Base-by-base conservation (phyloP, 1,140 invertebrate species). In the Tetramorium simillimum region DNA sequence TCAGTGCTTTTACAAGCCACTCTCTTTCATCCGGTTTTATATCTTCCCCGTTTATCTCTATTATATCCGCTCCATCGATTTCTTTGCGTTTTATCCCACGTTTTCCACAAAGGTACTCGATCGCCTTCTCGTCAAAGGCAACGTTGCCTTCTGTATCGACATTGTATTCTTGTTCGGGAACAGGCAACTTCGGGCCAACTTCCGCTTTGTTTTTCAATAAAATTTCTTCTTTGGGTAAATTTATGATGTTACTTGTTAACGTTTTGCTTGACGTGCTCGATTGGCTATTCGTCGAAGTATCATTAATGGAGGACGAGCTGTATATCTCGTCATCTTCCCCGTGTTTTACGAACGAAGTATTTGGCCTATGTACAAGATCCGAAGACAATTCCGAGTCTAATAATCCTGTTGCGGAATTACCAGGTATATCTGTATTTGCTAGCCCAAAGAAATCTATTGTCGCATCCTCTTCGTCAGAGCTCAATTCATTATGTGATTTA, bases 1-100 rank as follows among this genome's bases (percentile, higher is more conserved):
- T 97, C 28, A 99, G 92, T 0, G 97, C 97, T 91, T 98, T 98
- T 0, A 97, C 97, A 88, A 98, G 92, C 97, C 97, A 98, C 93
- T 98, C 97, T 40, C 97, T 96, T 78, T 97, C 96, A 89, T 98
- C 97, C 10, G 97, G 97, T 86, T 98, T 95, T 0, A 98, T 97
- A 93, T 98, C 97, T 91, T 97, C 97, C 43, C 97, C 97, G 92
- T 97, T 97, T 4, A 99, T 97, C 93, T 99, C 98, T 40, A 99
- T 97, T 77, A 99, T 96, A 76, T 96, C 95, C 21, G 96, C 95
- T 72, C 95, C 95, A 67, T 96, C 95, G 21, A 96, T 92, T 65
- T 96, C 95, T 70, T 96, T 95, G 21, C 95, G 87, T 73, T 95
- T 95, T 24, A 95, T 92, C 62, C 96, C 96, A 88, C 96, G 94